Base-by-base conservation (phyloP, 1,140 invertebrate species). In the Maniola jurtina region DNA sequence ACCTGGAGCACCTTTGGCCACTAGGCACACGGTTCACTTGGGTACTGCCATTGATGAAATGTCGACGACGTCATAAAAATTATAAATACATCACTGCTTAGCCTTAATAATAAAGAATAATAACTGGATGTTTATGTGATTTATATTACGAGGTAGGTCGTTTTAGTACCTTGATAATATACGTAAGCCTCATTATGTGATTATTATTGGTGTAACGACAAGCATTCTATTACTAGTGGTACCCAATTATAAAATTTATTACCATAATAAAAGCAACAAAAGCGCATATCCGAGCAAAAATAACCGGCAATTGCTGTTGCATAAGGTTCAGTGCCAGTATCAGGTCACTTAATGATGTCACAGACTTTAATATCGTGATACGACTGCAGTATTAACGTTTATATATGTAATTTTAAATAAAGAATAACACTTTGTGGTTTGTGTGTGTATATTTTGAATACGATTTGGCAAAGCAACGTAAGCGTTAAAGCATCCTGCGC, bases 271-370 rank as follows among this genome's bases (percentile, higher is more conserved):
- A 33, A 55, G 25, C 11, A 13, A 13, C 34, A 55, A 11, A 55
- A 34, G 52, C 52, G 11, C 16, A 52, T 2, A 14, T 25, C 16
- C 48, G 14, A 16, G 48, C 48, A 52, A 52, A 52, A 45, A 59
- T 42, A 34, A 36, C 60, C 13, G n/a, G 47, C 15, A 61, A 50
- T 50, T 57, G 36, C 50, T 38, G 48, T 65, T 60, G 57, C 38
- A 52, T 48, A 60, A 65, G 64, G 36, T 16, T 55, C 47, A 60
- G 34, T 55, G 47, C 13, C 58, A 45, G 15, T 61, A 55, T 34
- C 56, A 25, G 64, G 64, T 60, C 57, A 60, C 47, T 36, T 55
- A 54, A 66, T 66, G 64, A 61, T 61, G 50, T 47, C 57, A 61
- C 48, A 54, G 50, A 34, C 47, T 42, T 40, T 50, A 54, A 60